These are phyloP conservation scores for Listronotus oregonensis DNA, from an alignment of 1,140 invertebrate genomes.

Conservation along the genomic window DNA sequence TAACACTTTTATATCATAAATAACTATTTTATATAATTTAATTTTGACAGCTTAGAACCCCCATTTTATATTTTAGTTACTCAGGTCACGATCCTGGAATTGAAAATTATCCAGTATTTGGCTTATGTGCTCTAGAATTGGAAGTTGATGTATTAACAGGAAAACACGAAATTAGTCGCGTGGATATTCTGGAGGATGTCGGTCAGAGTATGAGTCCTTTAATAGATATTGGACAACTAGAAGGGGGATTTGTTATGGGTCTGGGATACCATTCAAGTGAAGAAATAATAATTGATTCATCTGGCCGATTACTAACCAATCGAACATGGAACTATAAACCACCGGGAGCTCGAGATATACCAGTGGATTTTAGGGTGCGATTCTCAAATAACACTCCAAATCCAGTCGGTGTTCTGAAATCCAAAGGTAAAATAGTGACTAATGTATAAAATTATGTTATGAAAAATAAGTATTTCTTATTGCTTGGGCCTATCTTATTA, in stretches of 20 bases:
- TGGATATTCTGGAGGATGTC: constrained; percentile 78
- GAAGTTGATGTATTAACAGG: constrained; percentile 79
- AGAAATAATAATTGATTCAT: constrained; percentile 70
- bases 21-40: too few relatives aligned
- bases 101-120: constrained; percentile 37
- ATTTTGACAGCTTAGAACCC: too few relatives aligned
- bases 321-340: constrained; percentile 86
- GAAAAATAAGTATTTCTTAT: too few relatives aligned
- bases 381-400: constrained; percentile 73
- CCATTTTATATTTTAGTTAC: too few relatives aligned
- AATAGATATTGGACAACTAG: too few relatives aligned
- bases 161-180: constrained; percentile 66
- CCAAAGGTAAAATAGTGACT: constrained; percentile 61
- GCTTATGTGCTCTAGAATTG: constrained; percentile 43
- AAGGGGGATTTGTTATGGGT: constrained; percentile 88
- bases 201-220: constrained; percentile 79
- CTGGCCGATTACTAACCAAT: constrained; percentile 69
- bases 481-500: too few relatives aligned
- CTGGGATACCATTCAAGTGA: constrained; percentile 81
- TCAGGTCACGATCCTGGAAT: constrained; percentile 5
- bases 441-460: background rate
- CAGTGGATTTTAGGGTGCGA: constrained; percentile 79
- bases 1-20: too few relatives aligned
- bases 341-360: constrained; percentile 86
- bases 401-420: constrained; percentile 71